phyloP scores from a whole-genome alignment of 2,797 vertebrate species.

The Pangasius mekongensis region DNA sequence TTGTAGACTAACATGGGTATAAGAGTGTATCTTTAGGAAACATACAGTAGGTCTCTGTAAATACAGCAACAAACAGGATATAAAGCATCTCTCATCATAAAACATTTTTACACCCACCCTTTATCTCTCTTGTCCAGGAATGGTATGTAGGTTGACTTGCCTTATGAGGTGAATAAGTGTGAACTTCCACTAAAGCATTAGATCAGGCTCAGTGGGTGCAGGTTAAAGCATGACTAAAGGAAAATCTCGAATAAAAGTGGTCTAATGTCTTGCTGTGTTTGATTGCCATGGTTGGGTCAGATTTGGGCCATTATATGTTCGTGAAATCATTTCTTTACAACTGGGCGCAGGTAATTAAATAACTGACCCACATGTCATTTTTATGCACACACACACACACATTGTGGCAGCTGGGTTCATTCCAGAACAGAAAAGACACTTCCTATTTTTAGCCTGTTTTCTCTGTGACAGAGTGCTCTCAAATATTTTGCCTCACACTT shows the following conservation, averaged over 20 bases:
- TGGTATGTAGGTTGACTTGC: neutral
- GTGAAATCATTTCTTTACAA: neutral
- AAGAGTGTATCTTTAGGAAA: neutral
- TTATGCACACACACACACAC: neutral
- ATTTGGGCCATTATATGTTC: neutral
- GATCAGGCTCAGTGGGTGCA: slow-evolving; percentile 6
- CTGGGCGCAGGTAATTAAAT: slow-evolving; percentile 5
- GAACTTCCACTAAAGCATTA: slow-evolving; percentile 1
- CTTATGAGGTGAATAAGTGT: neutral
- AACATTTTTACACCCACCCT: neutral
- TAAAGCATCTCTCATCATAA: neutral
- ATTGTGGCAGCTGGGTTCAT: neutral
- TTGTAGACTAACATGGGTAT: neutral
- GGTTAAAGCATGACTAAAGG: slow-evolving; percentile 20
- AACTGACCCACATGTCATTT: neutral
- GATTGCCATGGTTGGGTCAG: neutral
- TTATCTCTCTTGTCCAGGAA: neutral
- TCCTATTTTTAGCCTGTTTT: slow-evolving; percentile 24
- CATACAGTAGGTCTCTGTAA: neutral
- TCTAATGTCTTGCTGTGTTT: neutral
- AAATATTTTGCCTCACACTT: slow-evolving; percentile 1
- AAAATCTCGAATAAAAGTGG: neutral
- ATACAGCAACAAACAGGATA: neutral
- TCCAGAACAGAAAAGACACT: neutral
- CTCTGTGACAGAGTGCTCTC: neutral